Evolutionary conservation across 30 jellyfish, hydroid and myxozoan species (phyloP).

Genomic region (Turritopsis dohrnii): DNA sequence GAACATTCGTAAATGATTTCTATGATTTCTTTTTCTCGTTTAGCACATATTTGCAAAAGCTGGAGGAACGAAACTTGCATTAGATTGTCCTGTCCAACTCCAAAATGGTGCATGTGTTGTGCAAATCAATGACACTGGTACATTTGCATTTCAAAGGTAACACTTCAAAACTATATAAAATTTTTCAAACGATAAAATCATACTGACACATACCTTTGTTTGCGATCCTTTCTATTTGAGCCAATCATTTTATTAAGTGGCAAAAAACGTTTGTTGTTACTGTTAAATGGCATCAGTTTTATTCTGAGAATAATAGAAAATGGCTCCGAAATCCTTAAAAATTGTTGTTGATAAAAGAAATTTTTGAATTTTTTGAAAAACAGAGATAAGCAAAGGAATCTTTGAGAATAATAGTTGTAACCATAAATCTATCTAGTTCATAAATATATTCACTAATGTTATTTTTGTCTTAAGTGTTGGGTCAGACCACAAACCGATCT

Average conservation of each 20-base stretch:
- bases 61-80: not conserved
- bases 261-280: not conserved
- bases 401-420: too few species aligned
- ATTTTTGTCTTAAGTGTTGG: conserved; percentile 3
- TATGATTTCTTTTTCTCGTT: not conserved
- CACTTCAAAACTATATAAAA: not conserved
- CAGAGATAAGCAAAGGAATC: too few species aligned
- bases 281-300: too few species aligned
- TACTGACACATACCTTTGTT: not conserved
- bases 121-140: conserved; percentile 32
- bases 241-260: not conserved
- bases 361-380: too few species aligned
- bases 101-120: conserved; percentile 27
- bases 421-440: not conserved
- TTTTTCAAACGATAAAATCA: not conserved
- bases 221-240: not conserved
- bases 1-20: not conserved
- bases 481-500: not conserved
- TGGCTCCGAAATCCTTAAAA: too few species aligned
- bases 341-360: too few species aligned
- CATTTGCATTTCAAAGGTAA: conserved; percentile 28
- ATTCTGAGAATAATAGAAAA: too few species aligned
- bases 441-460: not conserved
- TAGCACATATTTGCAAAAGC: not conserved
- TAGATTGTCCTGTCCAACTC: conserved; percentile 31